phyloP scores from a whole-genome alignment of 2,888 invertebrate genomes.

The Zygaena filipendulae region DNA sequence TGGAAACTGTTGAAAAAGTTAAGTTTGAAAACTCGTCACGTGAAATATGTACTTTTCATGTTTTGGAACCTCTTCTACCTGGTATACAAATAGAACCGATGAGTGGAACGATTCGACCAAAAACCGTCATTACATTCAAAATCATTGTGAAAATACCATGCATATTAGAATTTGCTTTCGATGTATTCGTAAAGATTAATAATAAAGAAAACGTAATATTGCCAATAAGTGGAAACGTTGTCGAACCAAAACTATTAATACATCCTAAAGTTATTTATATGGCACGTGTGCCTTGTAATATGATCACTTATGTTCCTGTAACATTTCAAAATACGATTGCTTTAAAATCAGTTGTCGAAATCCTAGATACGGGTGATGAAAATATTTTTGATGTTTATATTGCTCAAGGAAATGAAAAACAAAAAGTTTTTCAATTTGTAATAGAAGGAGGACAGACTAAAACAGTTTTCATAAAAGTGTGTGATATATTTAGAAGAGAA shows the following conservation, averaged over 20 bases:
- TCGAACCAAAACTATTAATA: constrained; percentile 58
- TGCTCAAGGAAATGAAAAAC: constrained; percentile 42
- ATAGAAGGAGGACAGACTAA: constrained; percentile 45
- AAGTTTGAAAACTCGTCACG: constrained; percentile 64
- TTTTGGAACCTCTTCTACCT: constrained; percentile 55
- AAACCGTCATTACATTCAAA: constrained; percentile 52
- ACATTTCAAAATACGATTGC: constrained; percentile 42
- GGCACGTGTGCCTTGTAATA: constrained; percentile 48
- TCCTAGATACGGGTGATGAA: constrained; percentile 41
- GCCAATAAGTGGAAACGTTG: constrained; percentile 51
- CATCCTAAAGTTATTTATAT: constrained; percentile 59
- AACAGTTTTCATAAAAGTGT: constrained; percentile 44
- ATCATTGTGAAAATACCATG: constrained; percentile 50
- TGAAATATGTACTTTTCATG: constrained; percentile 55
- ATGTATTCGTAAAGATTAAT: constrained; percentile 46
- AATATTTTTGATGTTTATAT: constrained; percentile 44
- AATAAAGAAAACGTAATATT: constrained; percentile 51
- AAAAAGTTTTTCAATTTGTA: constrained; percentile 31
- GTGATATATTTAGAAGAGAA: constrained; percentile 46
- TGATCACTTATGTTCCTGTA: constrained; percentile 46
- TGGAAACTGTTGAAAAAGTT: constrained; percentile 45
- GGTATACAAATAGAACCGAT: constrained; percentile 60
- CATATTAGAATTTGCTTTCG: constrained; percentile 44
- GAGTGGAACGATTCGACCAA: constrained; percentile 58
- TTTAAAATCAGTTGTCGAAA: constrained; percentile 32